Base-by-base conservation (phyloP, 2,797 vertebrate genomes). In the Lithobates sylvaticus region DNA sequence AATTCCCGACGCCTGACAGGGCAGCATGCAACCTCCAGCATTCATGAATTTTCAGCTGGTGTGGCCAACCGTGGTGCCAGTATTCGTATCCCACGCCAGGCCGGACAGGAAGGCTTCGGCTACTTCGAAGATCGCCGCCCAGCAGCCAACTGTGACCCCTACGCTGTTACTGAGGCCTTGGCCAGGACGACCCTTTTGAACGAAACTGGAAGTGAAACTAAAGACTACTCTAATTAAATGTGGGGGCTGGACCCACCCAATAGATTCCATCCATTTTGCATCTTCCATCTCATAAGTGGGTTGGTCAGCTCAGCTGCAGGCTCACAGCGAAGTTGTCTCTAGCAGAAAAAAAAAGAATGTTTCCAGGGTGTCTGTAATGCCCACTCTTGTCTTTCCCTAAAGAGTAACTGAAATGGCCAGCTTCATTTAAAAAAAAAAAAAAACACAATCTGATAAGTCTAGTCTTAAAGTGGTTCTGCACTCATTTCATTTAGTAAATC, bases 91-190 rank as follows among this genome's bases (percentile, higher is more conserved):
- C 96, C 97, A 0, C 95, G 95, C 13, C 95, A 96, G 85, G 96
- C 97, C 0, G 94, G 89, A 71, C 92, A 94, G 21, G 94, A 96
- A 0, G 92, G 90, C 70, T 91, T 0, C 0, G 97, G 97, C 4
- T 97, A 97, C 94, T 97, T 97, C 0, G 97, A 97, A 90, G 97
- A 98, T 89, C 95, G 97, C 18, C 93, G 96, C 5, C 97, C 97
- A 0, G 90, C 97, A 0, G 95, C 96, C 64, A 98, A 98, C 93
- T 98, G 97, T 0, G 96, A 98, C 91, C 97, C 97, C 0, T 98
- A 98, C 1, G 64, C 91, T 0, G 97, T 98, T 78, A 97, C 93
- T 0, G 86, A 88, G 79, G 93, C 92, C 88, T 95, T 98, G 0
- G 90, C 92, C 47, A 81, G 75, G 84, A 97, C 97, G 0, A 95